phyloP scores from a whole-genome alignment of 2,888 invertebrate genomes.

The Vannuccia rotundouncinata region DNA sequence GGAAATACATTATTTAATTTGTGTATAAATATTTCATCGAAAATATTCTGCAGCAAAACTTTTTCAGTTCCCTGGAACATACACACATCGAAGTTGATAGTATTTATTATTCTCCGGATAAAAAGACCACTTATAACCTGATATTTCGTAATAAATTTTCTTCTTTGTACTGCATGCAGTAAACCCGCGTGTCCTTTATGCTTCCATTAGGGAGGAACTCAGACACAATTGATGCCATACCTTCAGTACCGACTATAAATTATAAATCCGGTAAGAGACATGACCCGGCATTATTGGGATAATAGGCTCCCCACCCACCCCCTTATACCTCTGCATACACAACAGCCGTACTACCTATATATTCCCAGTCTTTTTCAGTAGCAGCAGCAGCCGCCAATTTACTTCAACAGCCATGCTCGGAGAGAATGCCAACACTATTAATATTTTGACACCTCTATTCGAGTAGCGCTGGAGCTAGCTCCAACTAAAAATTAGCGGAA shows the following conservation, averaged over 20 bases:
- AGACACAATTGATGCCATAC: constrained; percentile 23
- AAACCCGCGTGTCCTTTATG: background rate
- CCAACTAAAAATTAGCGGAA: background rate
- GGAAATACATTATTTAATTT: no score
- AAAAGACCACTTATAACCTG: background rate
- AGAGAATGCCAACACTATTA: constrained; percentile 17
- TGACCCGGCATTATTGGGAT: constrained; percentile 15
- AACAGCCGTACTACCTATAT: background rate
- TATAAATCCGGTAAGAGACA: constrained; percentile 16
- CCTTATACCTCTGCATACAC: background rate
- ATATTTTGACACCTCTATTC: constrained; percentile 22
- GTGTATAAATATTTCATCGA: no score
- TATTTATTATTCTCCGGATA: background rate
- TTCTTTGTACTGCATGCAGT: background rate
- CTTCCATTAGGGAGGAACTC: constrained; percentile 12
- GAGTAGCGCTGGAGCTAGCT: background rate
- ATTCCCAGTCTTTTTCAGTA: background rate
- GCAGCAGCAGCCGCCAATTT: constrained; percentile 6
- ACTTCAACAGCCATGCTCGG: constrained; percentile 9
- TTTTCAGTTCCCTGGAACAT: no score
- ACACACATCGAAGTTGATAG: background rate
- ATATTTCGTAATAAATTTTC: constrained; percentile 16
- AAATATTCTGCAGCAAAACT: no score
- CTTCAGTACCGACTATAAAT: constrained; percentile 24
- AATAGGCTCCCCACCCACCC: background rate